Percentiles rank a stretch among this genome's conserved stretches.
These are phyloP conservation scores for Falco cherrug DNA, from an alignment of 2,797 vertebrate species.

Conservation along the genomic window DNA sequence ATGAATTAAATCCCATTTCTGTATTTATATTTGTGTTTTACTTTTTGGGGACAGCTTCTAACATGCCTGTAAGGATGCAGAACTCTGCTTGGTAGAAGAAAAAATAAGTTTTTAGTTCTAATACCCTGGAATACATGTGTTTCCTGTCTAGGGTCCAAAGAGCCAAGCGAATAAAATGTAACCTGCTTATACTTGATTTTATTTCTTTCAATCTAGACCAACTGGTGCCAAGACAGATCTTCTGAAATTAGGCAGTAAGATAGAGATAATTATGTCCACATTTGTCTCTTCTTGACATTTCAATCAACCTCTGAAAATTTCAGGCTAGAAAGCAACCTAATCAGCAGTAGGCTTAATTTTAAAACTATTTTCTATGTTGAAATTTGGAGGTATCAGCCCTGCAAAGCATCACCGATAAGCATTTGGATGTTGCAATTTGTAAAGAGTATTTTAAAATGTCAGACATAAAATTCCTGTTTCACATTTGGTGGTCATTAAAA, in stretches of 20 bases:
- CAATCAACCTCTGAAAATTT: background rate
- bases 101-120: background rate
- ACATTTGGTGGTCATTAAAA: background rate
- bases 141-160: background rate
- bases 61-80: background rate
- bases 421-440: background rate
- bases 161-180: background rate
- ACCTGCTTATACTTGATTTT: background rate
- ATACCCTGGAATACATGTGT: background rate
- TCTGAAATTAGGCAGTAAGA: constrained; percentile 1
- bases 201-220: constrained; percentile 11
- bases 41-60: background rate
- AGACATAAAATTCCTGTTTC: background rate
- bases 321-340: background rate
- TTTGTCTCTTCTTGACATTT: background rate
- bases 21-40: background rate
- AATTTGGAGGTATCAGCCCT: background rate
- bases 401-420: background rate
- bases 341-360: background rate
- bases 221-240: background rate
- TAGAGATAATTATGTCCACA: background rate
- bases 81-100: background rate
- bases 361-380: constrained; percentile 18
- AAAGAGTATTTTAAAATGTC: background rate
- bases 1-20: background rate